Evolutionary conservation across 2,113 vertebrate genomes (phyloP), one percentile per base, ranked within the genome.

Genomic region (Cercocebus atys): DNA sequence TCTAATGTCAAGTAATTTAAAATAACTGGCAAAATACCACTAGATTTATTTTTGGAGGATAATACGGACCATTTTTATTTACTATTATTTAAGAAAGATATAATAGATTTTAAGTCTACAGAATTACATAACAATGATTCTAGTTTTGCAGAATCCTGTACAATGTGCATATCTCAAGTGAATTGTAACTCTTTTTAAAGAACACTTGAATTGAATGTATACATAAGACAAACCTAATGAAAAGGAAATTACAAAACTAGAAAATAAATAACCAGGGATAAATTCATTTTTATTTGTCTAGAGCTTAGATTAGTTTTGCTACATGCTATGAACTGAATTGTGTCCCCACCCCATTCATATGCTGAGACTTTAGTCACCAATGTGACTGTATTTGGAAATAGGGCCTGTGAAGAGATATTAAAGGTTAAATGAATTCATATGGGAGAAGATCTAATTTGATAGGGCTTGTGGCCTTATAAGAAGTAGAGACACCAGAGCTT

Each of bases 291-390:
- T 73, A 3, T 38, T 66, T 79, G 35, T 59, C 38, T 88, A 23
- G 38, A 47, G 6, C 1, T 2, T 72, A 88, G 13, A 32, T 18
- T 14, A 81, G n/a, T 59, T 79, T 59, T 55, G 38, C 7, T 61
- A 25, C 9, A 61, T 45, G 8, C 8, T 43, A 4, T 12, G 4
- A n/a, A 35, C 20, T 81, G 14, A 52, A 43, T 73, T 57, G 10
- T 70, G 18, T 1, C 32, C 25, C 11, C 7, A 3, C 0, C 3
- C 35, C 7, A n/a, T 30, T 47, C 5, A 8, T 20, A 27, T 16
- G 7, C 47, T 59, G 18, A 68, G 47, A 10, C 5, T 57, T 20
- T 50, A 70, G 2, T 1, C 27, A 14, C 11, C 2, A 68, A 14
- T 22, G 17, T 57, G 23, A 45, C 17, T 89, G 7, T 22, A 70